Conservation (phyloP, 2,888 invertebrate genomes). For the Xanthorhoe designata region DNA sequence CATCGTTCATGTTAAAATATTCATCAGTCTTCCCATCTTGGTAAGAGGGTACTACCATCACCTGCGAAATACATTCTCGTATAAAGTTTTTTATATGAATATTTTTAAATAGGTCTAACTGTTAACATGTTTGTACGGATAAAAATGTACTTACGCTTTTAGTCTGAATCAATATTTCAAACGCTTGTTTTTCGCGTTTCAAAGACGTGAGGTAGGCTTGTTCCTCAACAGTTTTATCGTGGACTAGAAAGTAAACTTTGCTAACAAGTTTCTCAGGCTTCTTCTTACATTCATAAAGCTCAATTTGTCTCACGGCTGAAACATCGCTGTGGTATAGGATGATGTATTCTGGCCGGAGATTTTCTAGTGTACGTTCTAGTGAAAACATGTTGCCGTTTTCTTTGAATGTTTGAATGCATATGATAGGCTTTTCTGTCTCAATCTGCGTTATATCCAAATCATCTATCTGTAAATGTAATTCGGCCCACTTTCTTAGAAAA, state of each 20-base stretch:
- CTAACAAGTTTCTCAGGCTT: conserved; percentile 76
- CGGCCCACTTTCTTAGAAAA: too few relatives aligned
- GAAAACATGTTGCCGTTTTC: conserved; percentile 90
- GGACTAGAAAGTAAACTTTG: conserved; percentile 95
- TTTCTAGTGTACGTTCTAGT: conserved; percentile 88
- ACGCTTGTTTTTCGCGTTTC: conserved; percentile 96
- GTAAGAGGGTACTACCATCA: conserved; percentile 94
- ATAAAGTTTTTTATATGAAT: too few relatives aligned
- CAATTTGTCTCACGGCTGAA: conserved; percentile 94
- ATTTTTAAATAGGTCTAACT: too few relatives aligned
- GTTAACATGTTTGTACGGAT: background rate
- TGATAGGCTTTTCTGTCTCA: conserved; percentile 87
- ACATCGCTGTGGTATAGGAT: conserved; percentile 96
- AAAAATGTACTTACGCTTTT: conserved; percentile 90
- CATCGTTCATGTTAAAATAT: conserved; percentile 74
- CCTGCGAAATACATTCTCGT: conserved; percentile 76
- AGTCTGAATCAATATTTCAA: conserved; percentile 95
- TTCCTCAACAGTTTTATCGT: conserved; percentile 97
- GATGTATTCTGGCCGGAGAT: conserved; percentile 91
- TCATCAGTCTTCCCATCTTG: conserved; percentile 93
- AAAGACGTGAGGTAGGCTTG: conserved; percentile 97
- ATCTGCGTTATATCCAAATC: conserved; percentile 88
- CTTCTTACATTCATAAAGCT: conserved; percentile 91
- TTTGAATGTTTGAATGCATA: conserved; percentile 92
- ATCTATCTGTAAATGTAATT: conserved; percentile 88